Evolutionary conservation across 1,140 invertebrate genomes (phyloP).

Genomic region (Eriocheir sinensis): DNA sequence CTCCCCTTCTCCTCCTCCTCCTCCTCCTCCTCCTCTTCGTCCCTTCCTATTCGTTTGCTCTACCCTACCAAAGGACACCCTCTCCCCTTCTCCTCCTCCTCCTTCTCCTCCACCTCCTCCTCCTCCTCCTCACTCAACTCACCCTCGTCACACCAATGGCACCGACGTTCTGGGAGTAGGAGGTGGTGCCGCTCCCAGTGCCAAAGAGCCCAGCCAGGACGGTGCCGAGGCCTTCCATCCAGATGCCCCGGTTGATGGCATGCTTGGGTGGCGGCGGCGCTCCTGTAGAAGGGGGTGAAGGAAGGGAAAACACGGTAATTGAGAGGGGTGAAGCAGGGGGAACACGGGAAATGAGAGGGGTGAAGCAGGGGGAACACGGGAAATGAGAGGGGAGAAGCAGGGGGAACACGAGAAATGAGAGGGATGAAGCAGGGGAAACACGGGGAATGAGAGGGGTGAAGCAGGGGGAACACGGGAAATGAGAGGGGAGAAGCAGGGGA

Average conservation of each 20-base stretch:
- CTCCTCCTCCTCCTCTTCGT: no score
- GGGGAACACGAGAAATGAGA: no score
- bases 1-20: no score
- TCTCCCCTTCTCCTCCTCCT: neutral
- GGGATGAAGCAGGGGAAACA: no score
- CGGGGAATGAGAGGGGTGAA: neutral
- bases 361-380: no score
- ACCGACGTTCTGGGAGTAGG: slow-evolving; percentile 95
- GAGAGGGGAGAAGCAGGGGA: neutral
- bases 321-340: no score
- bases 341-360: no score
- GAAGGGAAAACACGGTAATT: no score
- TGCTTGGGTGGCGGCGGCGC: slow-evolving; percentile 91
- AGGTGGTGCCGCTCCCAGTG: slow-evolving; percentile 92
- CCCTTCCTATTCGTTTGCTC: no score
- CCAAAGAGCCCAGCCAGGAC: slow-evolving; percentile 92
- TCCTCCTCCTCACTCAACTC: slow-evolving; percentile 31
- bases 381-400: no score
- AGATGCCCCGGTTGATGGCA: slow-evolving; percentile 93
- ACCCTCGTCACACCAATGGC: slow-evolving; percentile 89
- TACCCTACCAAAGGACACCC: neutral
- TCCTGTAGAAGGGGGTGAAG: slow-evolving; percentile 81
- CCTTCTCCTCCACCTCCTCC: no score
- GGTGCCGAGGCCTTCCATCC: slow-evolving; percentile 91
- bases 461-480: neutral